Evolutionary conservation across 2,797 vertebrate species (phyloP), one percentile per base, ranked within the genome.

Genomic region (Rhyacichthys aspro): DNA sequence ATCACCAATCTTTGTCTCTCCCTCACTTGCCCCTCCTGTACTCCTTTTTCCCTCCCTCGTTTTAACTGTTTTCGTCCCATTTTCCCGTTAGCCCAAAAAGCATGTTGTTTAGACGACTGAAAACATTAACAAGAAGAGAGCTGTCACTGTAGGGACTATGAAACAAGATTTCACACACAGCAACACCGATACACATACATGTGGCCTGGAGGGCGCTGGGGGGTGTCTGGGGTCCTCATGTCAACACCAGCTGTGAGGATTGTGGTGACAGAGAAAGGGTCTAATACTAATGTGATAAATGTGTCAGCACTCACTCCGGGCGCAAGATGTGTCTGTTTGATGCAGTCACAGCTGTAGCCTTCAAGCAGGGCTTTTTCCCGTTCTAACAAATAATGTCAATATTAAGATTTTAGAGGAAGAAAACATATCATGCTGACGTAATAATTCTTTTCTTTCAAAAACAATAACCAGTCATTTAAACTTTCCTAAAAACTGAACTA

Each of bases 281-380:
- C 87, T 92, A 87, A 90, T 91, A 88, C 91, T 92, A 90, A 93
- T 92, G 90, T 91, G 91, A 89, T 91, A 92, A 90, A 92, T 89
- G 89, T 68, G 73, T 91, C 90, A 90, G 86, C 75, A 37, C 84
- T 91, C 76, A 82, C 87, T 88, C 42, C 72, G 14, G 87, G 80
- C 83, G 72, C 73, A 67, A 64, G 60, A 63, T 61, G 47, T 76
- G 75, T 73, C 66, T 64, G 63, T 70, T 70, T 79, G 72, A 75
- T 68, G 69, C 41, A 59, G 79, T 63, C 19, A 36, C 36, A 70
- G 70, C 67, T 70, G 10, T 53, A 62, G 77, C 19, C 19, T 76
- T 10, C 1, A 47, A 78, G 72, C 70, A 70, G 57, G 41, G 9
- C 53, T 53, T 44, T 65, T 59, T 68, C 72, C 72, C 76, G 68